These are phyloP conservation scores for Podargus strigoides DNA, from an alignment of 2,797 vertebrate genomes.

Conservation along the genomic window DNA sequence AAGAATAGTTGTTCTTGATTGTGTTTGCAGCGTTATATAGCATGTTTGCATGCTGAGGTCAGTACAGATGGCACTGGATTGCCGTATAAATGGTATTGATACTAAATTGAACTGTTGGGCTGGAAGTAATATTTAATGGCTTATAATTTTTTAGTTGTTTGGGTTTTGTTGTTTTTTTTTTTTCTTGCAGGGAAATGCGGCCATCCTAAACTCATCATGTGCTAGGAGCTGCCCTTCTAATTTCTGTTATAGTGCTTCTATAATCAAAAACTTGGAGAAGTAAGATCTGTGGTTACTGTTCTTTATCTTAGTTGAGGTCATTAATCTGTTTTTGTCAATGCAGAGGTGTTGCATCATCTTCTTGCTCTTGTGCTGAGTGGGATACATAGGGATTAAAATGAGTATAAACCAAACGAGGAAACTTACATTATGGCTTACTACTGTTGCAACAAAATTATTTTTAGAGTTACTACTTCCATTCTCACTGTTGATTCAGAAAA, in stretches of 20 bases:
- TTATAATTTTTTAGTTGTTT: neutral
- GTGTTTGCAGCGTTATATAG: neutral
- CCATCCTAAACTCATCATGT: neutral
- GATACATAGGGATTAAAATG: accelerated
- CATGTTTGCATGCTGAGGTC: neutral
- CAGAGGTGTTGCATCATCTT: neutral
- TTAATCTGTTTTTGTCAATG: neutral
- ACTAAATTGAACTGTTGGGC: neutral
- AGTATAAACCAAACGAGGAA: neutral
- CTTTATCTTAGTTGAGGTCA: neutral
- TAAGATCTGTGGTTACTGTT: neutral
- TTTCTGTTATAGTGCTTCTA: neutral
- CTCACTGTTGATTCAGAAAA: neutral
- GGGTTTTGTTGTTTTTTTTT: neutral
- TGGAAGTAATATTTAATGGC: neutral
- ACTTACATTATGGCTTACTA: neutral
- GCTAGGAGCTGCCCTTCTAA: neutral
- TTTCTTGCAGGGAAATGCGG: neutral
- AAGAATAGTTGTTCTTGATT: neutral
- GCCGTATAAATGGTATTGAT: neutral
- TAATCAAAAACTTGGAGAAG: neutral
- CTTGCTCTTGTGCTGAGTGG: neutral
- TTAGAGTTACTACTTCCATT: neutral
- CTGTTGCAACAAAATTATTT: neutral
- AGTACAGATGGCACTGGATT: neutral